Percentiles rank a stretch among this genome's conserved stretches.
Evolutionary conservation across 1,140 invertebrate species (phyloP).

Genomic region (Formica exsecta): DNA sequence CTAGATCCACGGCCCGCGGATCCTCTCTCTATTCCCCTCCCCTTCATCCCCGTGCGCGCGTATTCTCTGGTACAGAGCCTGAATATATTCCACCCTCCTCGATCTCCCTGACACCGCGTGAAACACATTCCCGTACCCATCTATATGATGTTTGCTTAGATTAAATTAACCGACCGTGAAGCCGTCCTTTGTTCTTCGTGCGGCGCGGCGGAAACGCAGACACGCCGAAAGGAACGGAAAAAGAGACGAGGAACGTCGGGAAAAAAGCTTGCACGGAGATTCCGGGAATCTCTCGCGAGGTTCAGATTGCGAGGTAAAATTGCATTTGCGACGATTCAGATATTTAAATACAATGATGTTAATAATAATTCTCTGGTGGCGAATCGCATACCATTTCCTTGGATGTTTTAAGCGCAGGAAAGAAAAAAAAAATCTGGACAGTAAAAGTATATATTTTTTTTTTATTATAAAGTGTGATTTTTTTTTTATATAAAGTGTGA

Average conservation of each 20-base stretch:
- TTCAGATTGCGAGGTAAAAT: slow-evolving; percentile 34
- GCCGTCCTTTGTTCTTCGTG: slow-evolving; percentile 80
- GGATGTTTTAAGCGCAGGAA: not conserved
- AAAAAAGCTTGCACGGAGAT: slow-evolving; percentile 40
- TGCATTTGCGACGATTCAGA: not conserved
- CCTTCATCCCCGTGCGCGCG: not conserved
- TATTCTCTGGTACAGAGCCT: slow-evolving; percentile 71
- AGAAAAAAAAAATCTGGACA: not conserved
- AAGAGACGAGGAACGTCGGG: slow-evolving; percentile 27
- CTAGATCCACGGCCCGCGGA: slow-evolving; percentile 79
- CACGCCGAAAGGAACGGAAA: slow-evolving; percentile 48
- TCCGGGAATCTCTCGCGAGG: slow-evolving; percentile 4
- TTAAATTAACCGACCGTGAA: slow-evolving; percentile 85
- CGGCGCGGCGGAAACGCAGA: slow-evolving; percentile 36
- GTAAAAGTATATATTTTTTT: not conserved
- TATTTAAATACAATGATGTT: not conserved
- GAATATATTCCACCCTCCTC: slow-evolving; percentile 79
- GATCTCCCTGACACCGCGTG: slow-evolving; percentile 73
- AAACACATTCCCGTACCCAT: slow-evolving; percentile 79
- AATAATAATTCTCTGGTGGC: no score
- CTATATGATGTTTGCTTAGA: slow-evolving; percentile 86
- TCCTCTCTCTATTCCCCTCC: not conserved
- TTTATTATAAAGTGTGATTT: not conserved
- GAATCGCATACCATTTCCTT: not conserved
- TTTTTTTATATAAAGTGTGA: no score